These are phyloP conservation scores for Cylindroiulus punctatus DNA, from an alignment of 2,888 invertebrate genomes.

Conservation along the genomic window DNA sequence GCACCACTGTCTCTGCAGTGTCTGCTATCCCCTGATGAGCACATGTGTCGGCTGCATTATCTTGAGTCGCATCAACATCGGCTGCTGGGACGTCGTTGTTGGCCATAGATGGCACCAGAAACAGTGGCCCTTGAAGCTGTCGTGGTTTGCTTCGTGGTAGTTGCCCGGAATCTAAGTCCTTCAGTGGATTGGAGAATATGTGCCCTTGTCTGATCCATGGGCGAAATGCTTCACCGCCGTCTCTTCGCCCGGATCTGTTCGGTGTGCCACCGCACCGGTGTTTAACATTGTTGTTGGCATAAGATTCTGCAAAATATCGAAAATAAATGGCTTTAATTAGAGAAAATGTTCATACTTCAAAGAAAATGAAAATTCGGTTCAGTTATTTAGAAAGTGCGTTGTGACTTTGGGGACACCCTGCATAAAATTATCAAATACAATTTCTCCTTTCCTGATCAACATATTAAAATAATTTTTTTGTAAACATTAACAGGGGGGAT, in stretches of 20 bases:
- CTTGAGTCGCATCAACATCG: conserved; percentile 14
- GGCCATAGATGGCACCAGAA: conserved; percentile 47
- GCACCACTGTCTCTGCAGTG: neutral
- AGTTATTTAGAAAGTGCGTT: no score
- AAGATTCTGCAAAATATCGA: neutral
- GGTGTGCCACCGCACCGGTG: neutral
- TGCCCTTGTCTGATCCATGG: conserved; percentile 31
- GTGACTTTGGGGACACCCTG: no score
- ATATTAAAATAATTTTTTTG: no score
- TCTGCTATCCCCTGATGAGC: neutral
- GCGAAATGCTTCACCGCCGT: neutral
- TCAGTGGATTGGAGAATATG: neutral
- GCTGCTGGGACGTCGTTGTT: neutral
- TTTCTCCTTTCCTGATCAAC: no score
- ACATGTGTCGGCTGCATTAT: neutral
- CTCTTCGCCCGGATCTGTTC: neutral
- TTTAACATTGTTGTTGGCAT: neutral
- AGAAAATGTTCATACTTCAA: neutral
- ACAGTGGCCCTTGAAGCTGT: neutral
- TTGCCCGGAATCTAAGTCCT: conserved; percentile 22
- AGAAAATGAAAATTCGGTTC: no score
- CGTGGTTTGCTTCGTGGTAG: neutral
- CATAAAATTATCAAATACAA: no score
- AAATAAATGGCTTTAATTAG: neutral
- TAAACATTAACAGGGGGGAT: no score